Evolutionary conservation across 2,113 vertebrate species (phyloP), one percentile per base, ranked within the genome.

Genomic region (Electrona antarctica): DNA sequence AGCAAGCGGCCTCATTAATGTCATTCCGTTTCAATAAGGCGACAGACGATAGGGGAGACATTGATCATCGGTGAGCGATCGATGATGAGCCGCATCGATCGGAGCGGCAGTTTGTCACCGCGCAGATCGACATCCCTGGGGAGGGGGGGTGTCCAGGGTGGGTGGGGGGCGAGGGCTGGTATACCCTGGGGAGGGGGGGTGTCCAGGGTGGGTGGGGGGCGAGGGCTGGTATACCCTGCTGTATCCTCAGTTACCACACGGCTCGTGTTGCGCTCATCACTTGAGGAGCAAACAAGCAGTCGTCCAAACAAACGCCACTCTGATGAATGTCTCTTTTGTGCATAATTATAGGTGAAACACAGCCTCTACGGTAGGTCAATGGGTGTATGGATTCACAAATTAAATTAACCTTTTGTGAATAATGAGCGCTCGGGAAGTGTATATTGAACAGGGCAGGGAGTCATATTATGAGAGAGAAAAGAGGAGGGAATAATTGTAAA

Each of bases 241-340:
- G 33, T 6, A 63, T 80, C 71, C 76, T 70, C 58, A 63, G 72
- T 33, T 83, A 78, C 79, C 60, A 56, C 83, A 68, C 21, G 73
- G 72, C 55, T 79, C 68, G 58, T 21, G 21, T 75, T 78, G 62
- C 81, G 66, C 71, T 82, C 78, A 81, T 89, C 82, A 79, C 79
- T 81, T 79, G 58, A 77, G 81, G 79, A 81, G 67, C 73, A 84
- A 85, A 80, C 66, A 74, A 41, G 5, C 66, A 57, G 75, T 52
- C 73, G 70, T 41, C 33, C 57, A 83, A 89, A 89, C 85, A 90
- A 86, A 77, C 67, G 77, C 69, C 80, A 71, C 64, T 71, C 79
- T 88, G 89, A 91, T 88, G 64, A 87, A 89, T 90, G 79, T 79
- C 71, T 83, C 70, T 85, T 90, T 84, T 77, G 78, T 77, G 88